These are phyloP conservation scores for Vulpes lagopus DNA, from an alignment of 2,113 vertebrate genomes.

Conservation along the genomic window DNA sequence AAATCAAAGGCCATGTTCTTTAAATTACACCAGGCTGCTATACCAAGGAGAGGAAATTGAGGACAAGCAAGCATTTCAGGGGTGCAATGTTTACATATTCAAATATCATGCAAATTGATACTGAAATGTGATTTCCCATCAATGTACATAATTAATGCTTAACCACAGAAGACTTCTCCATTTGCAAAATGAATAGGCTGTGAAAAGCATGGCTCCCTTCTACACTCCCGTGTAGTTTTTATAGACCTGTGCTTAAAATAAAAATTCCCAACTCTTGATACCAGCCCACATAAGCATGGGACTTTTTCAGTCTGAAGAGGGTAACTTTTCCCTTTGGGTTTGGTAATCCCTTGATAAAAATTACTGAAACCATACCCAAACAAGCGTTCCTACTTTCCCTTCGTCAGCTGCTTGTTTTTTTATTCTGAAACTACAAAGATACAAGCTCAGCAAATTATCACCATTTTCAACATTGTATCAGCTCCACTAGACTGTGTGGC, in stretches of 20 bases:
- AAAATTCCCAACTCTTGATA: neutral
- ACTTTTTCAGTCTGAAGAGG: neutral
- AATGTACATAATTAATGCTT: constrained; percentile 3
- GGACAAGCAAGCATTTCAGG: neutral
- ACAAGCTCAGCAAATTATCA: neutral
- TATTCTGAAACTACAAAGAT: neutral
- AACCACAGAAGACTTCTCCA: neutral
- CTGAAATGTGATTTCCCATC: neutral
- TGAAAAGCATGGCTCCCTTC: neutral
- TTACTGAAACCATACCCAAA: neutral
- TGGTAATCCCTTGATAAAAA: neutral
- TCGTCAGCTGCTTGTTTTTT: neutral
- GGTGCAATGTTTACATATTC: neutral
- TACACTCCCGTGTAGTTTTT: neutral
- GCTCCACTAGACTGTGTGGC: neutral
- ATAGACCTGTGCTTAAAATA: neutral
- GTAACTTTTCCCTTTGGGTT: neutral
- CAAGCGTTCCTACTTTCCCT: neutral
- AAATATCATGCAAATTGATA: neutral
- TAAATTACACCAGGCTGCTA: neutral
- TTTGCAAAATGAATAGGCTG: neutral
- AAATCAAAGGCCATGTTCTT: neutral
- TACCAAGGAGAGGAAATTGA: neutral
- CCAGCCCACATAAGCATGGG: neutral
- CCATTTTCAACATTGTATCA: neutral